These are phyloP conservation scores for Eilema griseolum DNA, from an alignment of 2,888 invertebrate genomes.

Conservation along the genomic window DNA sequence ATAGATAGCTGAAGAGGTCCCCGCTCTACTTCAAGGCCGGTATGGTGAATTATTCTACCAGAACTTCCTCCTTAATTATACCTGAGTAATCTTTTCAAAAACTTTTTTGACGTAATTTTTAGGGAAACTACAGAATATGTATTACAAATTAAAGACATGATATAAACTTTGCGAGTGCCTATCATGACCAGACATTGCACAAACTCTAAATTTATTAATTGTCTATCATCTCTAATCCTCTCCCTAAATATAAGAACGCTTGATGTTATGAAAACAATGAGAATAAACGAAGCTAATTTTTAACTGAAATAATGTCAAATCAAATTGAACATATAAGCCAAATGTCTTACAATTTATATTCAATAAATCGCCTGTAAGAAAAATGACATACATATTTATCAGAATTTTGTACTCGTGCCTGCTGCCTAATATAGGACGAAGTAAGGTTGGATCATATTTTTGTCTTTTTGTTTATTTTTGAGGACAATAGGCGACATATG, in stretches of 20 bases:
- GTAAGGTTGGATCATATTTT: conserved; percentile 28
- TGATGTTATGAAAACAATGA: not conserved
- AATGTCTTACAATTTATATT: conserved; percentile 2
- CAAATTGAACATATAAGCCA: not conserved
- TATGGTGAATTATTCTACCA: too few relatives aligned
- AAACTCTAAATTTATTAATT: too few relatives aligned
- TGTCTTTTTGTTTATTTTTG: conserved; percentile 59
- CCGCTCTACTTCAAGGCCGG: too few relatives aligned
- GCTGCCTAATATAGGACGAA: conserved; percentile 26
- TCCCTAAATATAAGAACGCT: not conserved
- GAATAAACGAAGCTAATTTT: not conserved
- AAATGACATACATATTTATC: conserved; percentile 22
- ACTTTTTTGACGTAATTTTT: too few relatives aligned
- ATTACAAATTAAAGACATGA: too few relatives aligned
- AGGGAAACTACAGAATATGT: too few relatives aligned
- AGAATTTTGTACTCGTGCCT: conserved; percentile 24
- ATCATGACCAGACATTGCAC: not conserved
- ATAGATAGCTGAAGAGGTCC: too few relatives aligned
- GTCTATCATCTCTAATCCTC: not conserved
- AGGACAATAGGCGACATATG: conserved; percentile 59
- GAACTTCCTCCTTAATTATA: too few relatives aligned
- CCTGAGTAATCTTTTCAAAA: too few relatives aligned
- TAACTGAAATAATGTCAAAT: conserved; percentile 1
- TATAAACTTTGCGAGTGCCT: too few relatives aligned
- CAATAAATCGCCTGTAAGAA: conserved; percentile 11